Evolutionary conservation across 2,113 vertebrate genomes (phyloP), one percentile per base, ranked within the genome.

Genomic region (Xyliphius kryptos): DNA sequence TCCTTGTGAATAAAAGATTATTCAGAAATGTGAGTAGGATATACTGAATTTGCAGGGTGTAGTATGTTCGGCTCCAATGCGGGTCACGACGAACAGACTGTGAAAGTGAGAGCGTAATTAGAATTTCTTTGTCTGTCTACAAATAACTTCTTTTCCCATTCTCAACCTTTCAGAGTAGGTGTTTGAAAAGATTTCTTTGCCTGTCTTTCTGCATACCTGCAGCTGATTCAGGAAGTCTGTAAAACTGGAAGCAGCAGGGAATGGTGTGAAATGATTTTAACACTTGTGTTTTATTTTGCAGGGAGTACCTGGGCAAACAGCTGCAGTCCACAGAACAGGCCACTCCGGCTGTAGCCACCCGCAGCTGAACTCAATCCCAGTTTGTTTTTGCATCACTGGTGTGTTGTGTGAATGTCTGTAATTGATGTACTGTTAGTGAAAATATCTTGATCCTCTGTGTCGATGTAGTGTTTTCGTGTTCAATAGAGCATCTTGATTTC

Each of bases 261-360:
- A n/a, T 21, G 5, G 21, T 46, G 21, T 61, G 26, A 63, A 63
- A 7, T 9, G n/a, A 10, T 19, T 4, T 70, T 59, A 71, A 16
- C 10, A 3, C n/a, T 43, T 48, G 14, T 66, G 14, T 68, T 3
- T 66, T 59, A 21, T 47, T 40, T 70, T 69, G 17, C 77, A 89
- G 87, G 87, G 87, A 89, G 75, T 88, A 88, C 68, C 78, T 89
- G 53, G 87, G 87, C 9, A 79, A 87, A 54, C 87, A 89, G 21
- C 80, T 89, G 2, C 87, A 89, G 84, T 86, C 86, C 63, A 65
- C 64, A 0, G 87, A 89, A 71, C 86, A 87, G 32, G 19, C 68
- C 32, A 65, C 84, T 26, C 80, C 79, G 1, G 82, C 80, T 1
- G 87, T 88, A 14, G 80, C 83, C 1, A 74, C 82, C 37, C 74